A percentile compares a stretch with the other conserved stretches of the same genome.
Conservation (phyloP, 1,140 invertebrate genomes). For the Caenorhabditis remanei region DNA sequence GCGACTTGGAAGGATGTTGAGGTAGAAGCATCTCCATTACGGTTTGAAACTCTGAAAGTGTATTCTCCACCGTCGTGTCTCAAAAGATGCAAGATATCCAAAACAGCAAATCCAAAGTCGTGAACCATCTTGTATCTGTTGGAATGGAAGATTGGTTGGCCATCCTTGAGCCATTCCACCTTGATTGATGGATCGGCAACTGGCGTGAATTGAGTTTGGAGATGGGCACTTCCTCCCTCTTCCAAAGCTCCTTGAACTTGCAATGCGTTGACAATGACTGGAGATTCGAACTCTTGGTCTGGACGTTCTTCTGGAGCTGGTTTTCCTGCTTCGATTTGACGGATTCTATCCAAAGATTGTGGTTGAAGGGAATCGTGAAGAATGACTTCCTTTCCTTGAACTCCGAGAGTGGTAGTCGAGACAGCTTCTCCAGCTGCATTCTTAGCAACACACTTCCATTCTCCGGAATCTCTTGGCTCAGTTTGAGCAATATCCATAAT, state of each 20-base stretch:
- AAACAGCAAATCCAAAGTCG: constrained; percentile 80
- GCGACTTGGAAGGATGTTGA: constrained; percentile 70
- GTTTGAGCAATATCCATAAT: constrained; percentile 86
- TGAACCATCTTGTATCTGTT: constrained; percentile 79
- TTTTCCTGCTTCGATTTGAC: constrained; percentile 85
- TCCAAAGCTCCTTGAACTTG: constrained; percentile 87
- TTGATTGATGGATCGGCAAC: constrained; percentile 93
- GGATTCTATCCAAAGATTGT: constrained; percentile 93
- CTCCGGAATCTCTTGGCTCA: constrained; percentile 77
- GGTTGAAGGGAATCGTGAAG: constrained; percentile 94
- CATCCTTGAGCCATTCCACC: constrained; percentile 80
- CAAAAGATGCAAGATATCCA: constrained; percentile 80
- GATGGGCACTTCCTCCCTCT: constrained; percentile 87
- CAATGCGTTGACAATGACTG: constrained; percentile 90
- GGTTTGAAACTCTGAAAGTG: constrained; percentile 68
- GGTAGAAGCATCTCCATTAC: constrained; percentile 72
- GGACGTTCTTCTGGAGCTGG: constrained; percentile 69
- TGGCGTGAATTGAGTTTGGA: constrained; percentile 91
- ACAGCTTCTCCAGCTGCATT: constrained; percentile 74
- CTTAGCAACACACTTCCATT: constrained; percentile 75
- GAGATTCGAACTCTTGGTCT: constrained; percentile 81
- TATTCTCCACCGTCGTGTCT: constrained; percentile 79
- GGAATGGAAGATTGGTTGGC: constrained; percentile 70
- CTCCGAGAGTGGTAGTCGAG: constrained; percentile 70
- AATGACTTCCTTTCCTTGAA: constrained; percentile 86